Evolutionary conservation across 2,797 vertebrate genomes (phyloP), one percentile per base, ranked within the genome.

Genomic region (Halcyon badia): DNA sequence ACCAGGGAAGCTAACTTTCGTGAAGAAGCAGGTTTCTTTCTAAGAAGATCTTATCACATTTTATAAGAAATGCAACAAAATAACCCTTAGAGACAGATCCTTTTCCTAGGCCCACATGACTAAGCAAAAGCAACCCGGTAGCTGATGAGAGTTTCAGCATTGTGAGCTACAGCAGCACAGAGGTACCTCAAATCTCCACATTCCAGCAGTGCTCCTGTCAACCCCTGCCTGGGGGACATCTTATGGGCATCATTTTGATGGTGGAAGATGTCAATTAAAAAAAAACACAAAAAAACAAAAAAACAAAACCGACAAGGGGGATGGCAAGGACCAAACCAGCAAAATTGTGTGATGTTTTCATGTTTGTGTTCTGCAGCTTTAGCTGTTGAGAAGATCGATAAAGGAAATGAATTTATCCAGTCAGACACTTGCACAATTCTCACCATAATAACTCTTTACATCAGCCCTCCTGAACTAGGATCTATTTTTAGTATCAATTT

Each of bases 381-480:
- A 87, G 58, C 49, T 83, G 49, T n/a, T n/a, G 41, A 82, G 69
- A 77, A 37, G 46, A 73, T 1, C 52, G 31, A 62, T 37, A 66
- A 65, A 72, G 37, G 54, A 87, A 21, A 52, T 44, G 25, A 48
- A 60, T 89, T 77, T 81, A 68, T 28, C 37, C 31, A 73, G 52
- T 66, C 64, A 83, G 83, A 66, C 28, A 65, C 18, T 25, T 37
- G 31, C 8, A 14, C 9, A 25, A 35, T 52, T 87, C 87, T 79
- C 31, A 68, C 41, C 52, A 17, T 58, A 39, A 19, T 4, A 80
- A 33, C 49, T 62, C 44, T 75, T 88, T 42, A 62, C 76, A 73
- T 71, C 76, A 91, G 57, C 69, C n/a, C 46, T 87, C 78, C 87
- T 95, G 72, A 94, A 78, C 18, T 49, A 83, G 25, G 60, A 90